Evolutionary conservation across 2,113 vertebrate species (phyloP).

Genomic region (Sphyrna mokarran): DNA sequence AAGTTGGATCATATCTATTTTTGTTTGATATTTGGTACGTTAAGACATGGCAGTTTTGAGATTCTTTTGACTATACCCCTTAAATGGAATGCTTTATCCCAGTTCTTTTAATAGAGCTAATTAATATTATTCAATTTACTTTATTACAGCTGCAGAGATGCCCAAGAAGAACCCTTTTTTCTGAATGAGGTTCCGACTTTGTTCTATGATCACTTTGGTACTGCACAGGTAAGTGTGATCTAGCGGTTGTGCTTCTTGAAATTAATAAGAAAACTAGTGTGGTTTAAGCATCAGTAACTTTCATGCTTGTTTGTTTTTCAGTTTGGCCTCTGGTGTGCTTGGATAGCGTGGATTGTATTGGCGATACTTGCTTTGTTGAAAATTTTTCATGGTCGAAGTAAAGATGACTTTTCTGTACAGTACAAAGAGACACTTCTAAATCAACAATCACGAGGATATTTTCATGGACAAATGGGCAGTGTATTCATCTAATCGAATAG

Average conservation of each 20-base stretch:
- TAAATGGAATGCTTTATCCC: not conserved
- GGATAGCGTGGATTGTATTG: conserved; percentile 31
- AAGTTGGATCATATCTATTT: not conserved
- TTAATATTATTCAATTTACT: not conserved
- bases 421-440: conserved; percentile 18
- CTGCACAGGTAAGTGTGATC: conserved; percentile 18
- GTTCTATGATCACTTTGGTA: conserved; percentile 36
- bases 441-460: not conserved
- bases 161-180: conserved; percentile 15
- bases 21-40: not conserved
- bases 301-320: not conserved
- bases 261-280: not conserved
- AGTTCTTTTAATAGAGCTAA: not conserved
- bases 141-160: conserved; percentile 30
- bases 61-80: not conserved
- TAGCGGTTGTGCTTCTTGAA: not conserved
- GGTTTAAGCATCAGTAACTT: not conserved
- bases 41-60: not conserved
- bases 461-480: not conserved
- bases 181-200: not conserved
- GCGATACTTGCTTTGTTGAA: conserved; percentile 28
- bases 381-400: not conserved
- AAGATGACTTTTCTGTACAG: not conserved
- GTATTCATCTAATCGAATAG: conserved; percentile 2
- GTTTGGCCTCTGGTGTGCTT: conserved; percentile 35